These are phyloP conservation scores for Tromatobia lineatoria DNA, from an alignment of 2,888 invertebrate species.

Conservation along the genomic window DNA sequence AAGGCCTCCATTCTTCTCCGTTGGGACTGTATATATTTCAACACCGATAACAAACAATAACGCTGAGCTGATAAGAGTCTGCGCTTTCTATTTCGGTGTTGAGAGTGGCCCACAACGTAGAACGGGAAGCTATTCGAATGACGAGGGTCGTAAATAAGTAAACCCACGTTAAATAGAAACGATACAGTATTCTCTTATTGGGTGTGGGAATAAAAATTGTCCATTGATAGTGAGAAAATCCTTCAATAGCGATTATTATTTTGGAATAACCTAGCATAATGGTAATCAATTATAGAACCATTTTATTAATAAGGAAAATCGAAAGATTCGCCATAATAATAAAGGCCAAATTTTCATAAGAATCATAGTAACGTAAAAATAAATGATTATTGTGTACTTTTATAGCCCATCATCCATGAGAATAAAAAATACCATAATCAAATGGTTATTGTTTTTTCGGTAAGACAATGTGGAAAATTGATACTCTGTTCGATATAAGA, in stretches of 20 bases:
- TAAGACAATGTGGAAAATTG: too few relatives aligned
- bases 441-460: too few relatives aligned
- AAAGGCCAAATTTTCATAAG: too few relatives aligned
- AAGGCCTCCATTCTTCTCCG: conserved; percentile 61
- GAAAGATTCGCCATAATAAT: too few relatives aligned
- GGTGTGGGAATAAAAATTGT: conserved; percentile 72
- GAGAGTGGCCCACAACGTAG: conserved; percentile 30
- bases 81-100: conserved; percentile 42
- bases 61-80: conserved; percentile 73
- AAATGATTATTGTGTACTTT: too few relatives aligned
- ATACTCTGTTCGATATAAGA: too few relatives aligned
- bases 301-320: too few relatives aligned
- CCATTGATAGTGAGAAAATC: background rate
- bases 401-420: too few relatives aligned
- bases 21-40: conserved; percentile 74
- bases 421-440: too few relatives aligned
- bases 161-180: conserved; percentile 66
- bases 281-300: too few relatives aligned
- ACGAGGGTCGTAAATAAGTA: conserved; percentile 70
- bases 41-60: conserved; percentile 78
- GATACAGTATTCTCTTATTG: conserved; percentile 65
- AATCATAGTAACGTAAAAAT: too few relatives aligned
- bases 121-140: conserved; percentile 67
- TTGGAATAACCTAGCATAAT: background rate
- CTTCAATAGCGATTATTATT: too few relatives aligned